Evolutionary conservation across 2,888 invertebrate genomes (phyloP), one percentile per base, ranked within the genome.

Genomic region (Lycophotia porphyrea): DNA sequence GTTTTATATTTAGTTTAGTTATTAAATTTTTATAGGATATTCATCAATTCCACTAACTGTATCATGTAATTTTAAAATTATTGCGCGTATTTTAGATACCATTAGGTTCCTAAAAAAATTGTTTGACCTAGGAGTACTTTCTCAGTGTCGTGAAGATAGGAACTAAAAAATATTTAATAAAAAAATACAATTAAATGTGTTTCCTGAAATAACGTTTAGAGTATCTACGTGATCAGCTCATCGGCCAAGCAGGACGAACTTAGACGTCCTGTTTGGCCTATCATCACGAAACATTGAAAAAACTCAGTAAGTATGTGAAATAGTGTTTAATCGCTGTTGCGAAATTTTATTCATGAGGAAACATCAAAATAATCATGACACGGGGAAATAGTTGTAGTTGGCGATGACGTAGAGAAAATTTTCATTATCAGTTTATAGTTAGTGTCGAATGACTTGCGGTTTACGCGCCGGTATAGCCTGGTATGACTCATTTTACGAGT

Each of bases 401-500:
- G 24, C 31, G 63, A 85, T 84, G 72, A 85, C 82, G 72, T 77
- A 31, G 42, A 70, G 52, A 63, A 89, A 91, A 52, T 66, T 18
- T 87, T 94, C 69, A 94, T 98, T 61, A 96, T 98, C 84, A 95
- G 99, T 34, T 34, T 82, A 0, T 98, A 99, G 1, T 99, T 99
- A 99, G 94, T 99, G 99, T 92, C 99, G 99, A 27, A 99, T 83
- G 82, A 83, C 82, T 85, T 85, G 82, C 85, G 85, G 82, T 85
- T 85, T 85, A 99, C 93, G 96, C 98, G 84, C 98, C 98, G 1
- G 97, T 99, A 8, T 99, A 98, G 91, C 98, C 98, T 85, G 98
- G 99, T 97, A 97, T 98, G 79, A 99, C 99, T 1, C 94, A 99
- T 71, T 97, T 98, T 39, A 96, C 99, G 49, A 99, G 99, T 1